Evolutionary conservation across 2,113 vertebrate species (phyloP).

Genomic region (Mus pahari): DNA sequence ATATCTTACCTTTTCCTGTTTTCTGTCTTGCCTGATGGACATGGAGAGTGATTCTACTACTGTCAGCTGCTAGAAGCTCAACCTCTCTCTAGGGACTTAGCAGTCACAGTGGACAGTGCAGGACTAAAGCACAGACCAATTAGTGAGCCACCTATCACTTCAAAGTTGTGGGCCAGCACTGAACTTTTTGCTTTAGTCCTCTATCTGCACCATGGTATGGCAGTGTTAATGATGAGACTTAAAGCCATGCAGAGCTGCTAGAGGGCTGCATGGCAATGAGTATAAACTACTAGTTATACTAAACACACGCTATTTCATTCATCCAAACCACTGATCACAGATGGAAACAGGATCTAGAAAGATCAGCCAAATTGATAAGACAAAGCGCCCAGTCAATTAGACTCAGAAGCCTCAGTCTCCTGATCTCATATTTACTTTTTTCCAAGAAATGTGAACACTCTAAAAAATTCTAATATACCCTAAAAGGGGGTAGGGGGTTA

Average conservation of each 20-base stretch:
- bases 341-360: conserved; percentile 1
- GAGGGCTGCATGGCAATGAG: background rate
- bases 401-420: background rate
- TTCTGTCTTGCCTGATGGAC: background rate
- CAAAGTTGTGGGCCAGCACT: background rate
- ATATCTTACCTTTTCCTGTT: background rate
- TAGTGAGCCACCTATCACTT: background rate
- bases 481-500: background rate
- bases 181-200: background rate
- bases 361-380: background rate
- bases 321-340: background rate
- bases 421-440: background rate
- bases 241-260: background rate
- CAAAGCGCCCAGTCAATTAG: background rate
- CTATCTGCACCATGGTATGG: background rate
- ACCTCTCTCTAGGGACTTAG: background rate
- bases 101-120: background rate
- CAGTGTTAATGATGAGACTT: background rate
- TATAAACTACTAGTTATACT: background rate
- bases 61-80: background rate
- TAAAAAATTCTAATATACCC: conserved; percentile 13
- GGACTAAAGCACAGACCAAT: background rate
- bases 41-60: background rate
- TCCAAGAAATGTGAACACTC: conserved; percentile 9
- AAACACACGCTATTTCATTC: conserved; percentile 17